These are phyloP conservation scores for Panagrolaimus sp. DNA, from an alignment of 1,140 invertebrate species.

Conservation along the genomic window DNA sequence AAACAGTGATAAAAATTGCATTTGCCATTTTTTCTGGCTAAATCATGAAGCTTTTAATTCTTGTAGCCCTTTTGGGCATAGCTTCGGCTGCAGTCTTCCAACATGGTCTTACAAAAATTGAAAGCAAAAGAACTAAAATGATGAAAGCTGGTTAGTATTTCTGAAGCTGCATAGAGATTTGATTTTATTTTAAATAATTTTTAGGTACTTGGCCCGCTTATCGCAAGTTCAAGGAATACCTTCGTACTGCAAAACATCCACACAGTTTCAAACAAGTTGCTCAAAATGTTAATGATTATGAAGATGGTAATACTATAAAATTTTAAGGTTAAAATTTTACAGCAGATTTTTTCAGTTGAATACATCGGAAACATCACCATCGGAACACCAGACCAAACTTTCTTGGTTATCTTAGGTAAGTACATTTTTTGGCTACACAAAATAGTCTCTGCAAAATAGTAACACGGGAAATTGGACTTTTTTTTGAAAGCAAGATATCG, in stretches of 20 bases:
- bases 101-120: not conserved
- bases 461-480: no score
- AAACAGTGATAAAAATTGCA: no score
- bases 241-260: not conserved
- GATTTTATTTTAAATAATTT: not conserved
- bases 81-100: conserved; percentile 9
- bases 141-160: conserved; percentile 11
- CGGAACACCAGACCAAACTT: conserved; percentile 38
- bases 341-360: conserved; percentile 39
- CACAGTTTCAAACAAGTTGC: not conserved
- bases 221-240: conserved; percentile 1
- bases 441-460: no score
- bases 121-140: conserved; percentile 4
- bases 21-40: no score
- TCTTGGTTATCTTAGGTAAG: conserved; percentile 44
- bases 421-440: no score
- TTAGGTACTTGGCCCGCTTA: conserved; percentile 9
- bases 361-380: conserved; percentile 46
- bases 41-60: conserved; percentile 7
- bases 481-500: no score
- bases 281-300: conserved; percentile 7
- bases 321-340: no score
- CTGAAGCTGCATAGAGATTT: not conserved
- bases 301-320: not conserved
- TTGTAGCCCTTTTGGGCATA: conserved; percentile 8